Base-by-base conservation (phyloP, 2,113 vertebrate species). In the Triplophysa rosa region DNA sequence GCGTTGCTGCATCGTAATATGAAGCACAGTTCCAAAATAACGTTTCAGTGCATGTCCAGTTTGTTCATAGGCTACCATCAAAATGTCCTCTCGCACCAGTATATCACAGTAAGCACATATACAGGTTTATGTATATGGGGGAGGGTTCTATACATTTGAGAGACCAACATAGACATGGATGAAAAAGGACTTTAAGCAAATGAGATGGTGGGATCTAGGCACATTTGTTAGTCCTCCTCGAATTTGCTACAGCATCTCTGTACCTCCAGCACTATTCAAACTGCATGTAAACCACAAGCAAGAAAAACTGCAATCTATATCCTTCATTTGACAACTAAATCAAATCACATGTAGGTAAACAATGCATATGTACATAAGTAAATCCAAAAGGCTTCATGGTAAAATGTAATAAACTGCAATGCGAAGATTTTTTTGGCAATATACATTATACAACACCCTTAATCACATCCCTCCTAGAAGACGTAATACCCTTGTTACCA, bases 401-500 rank as follows among this genome's bases (percentile, higher is more conserved):
- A 77, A 54, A 81, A 77, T 67, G 63, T 26, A 64, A 67, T 33
- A 54, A 80, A 67, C 49, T 42, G 19, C 81, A 81, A 73, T 54
- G 26, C 29, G 14, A 72, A 79, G n/a, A 33, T 49, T 8, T 21
- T 21, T 63, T 56, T 67, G 59, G 56, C 71, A 78, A 78, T 84
- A 81, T 80, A 86, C 84, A 72, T 80, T 67, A 12, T 82, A 79
- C 80, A 40, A 82, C 67, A 77, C 7, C 14, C 8, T 73, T 11
- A 37, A 19, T 4, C 24, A 21, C 40, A 26, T n/a, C 1, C 33
- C 8, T 37, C 8, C n/a, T 19, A 61, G 19, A 24, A 85, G 86
- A 87, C 88, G 87, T 90, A 88, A 89, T 90, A 90, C 89, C 82
- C 69, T 86, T 84, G 45, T 88, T 86, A 45, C n/a, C 9, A 4